phyloP scores from a whole-genome alignment of 2,113 vertebrate genomes.

The Colius striatus region DNA sequence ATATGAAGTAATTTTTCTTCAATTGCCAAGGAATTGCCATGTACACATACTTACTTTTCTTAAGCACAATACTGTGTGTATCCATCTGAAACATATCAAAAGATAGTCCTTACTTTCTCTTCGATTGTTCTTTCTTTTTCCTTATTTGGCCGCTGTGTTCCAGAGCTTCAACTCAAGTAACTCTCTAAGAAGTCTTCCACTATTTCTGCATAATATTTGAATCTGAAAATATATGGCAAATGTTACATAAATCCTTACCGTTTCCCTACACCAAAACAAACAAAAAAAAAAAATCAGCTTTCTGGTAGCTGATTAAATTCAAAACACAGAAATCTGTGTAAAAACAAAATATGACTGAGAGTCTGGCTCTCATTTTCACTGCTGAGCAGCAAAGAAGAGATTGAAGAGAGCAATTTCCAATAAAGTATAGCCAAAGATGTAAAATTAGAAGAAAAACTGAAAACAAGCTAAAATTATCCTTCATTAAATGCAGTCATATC shows the following conservation, averaged over 20 bases:
- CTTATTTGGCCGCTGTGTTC: not conserved
- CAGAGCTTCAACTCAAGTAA: not conserved
- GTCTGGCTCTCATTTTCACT: not conserved
- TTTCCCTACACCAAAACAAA: not conserved
- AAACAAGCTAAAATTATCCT: not conserved
- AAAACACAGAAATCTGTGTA: not conserved
- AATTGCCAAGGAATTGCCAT: conserved; percentile 34
- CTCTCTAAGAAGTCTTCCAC: not conserved
- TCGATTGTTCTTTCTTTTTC: not conserved
- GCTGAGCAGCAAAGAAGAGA: not conserved
- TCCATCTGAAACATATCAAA: not conserved
- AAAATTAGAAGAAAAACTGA: not conserved
- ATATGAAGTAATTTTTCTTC: conserved; percentile 48
- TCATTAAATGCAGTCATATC: not conserved
- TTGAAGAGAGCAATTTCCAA: not conserved
- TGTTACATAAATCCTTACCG: not conserved
- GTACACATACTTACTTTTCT: not conserved
- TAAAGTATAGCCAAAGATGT: not conserved
- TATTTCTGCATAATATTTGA: not conserved
- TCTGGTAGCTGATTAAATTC: not conserved
- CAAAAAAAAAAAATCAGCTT: not conserved
- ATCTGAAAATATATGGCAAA: not conserved
- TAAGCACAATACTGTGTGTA: not conserved
- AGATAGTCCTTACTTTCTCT: not conserved
- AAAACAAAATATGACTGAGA: not conserved